Base-by-base conservation (phyloP, 2,797 vertebrate genomes). In the Sphaeramia orbicularis region DNA sequence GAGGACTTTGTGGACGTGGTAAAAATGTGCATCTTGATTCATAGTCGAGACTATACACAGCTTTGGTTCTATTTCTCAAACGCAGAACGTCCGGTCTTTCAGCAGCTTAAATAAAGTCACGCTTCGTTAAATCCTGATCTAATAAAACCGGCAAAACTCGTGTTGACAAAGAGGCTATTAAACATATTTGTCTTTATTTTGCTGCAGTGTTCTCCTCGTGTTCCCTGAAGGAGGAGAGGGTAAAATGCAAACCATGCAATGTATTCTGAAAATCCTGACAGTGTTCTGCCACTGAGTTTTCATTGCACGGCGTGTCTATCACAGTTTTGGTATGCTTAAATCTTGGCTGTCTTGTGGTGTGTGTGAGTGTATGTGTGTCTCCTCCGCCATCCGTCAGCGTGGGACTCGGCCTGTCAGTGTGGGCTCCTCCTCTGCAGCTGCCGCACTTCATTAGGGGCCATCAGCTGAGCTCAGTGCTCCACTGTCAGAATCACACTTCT, bases 341-440 rank as follows among this genome's bases (percentile, higher is more conserved):
- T 81, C 64, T 64, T 38, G 24, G 63, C 69, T 72, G 71, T 83
- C 61, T 77, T 42, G 60, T 59, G 11, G 47, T 57, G 10, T 32
- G 42, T 21, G 65, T 38, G 49, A 36, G 60, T 65, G 55, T 62
- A 65, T 47, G 80, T 54, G 49, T 74, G 68, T 81, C 32, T 81
- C 47, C 49, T 52, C 64, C 50, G 57, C 42, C 55, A 79, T 87
- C 71, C 65, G 18, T 90, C 74, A 87, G 72, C 74, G 52, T 70
- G 63, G 72, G 62, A 76, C 77, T 65, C 15, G 10, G 64, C 52
- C 83, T 87, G 87, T 89, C 88, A 90, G 70, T 27, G 40, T 13
- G 69, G 61, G 75, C 82, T 87, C 88, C 89, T 89, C 88, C 89
- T 89, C 80, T 80, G 79, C 88, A 88, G 86, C 89, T 88, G 86